These are phyloP conservation scores for Gymnothorax javanicus DNA, from an alignment of 2,797 vertebrate species.

Conservation along the genomic window DNA sequence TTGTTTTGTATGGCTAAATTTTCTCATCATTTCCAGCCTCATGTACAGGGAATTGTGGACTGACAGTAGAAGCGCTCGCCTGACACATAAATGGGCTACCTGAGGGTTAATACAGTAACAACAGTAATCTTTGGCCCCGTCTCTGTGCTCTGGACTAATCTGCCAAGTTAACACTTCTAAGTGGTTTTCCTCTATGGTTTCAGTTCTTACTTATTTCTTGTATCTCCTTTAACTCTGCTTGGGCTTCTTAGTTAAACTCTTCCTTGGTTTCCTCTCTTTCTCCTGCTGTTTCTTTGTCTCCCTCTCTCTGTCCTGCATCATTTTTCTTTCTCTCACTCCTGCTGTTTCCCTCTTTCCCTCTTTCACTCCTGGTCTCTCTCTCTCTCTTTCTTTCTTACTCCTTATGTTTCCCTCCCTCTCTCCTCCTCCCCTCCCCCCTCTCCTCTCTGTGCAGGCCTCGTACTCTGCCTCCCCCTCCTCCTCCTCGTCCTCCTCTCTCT, in stretches of 20 bases:
- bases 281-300: slow-evolving; percentile 43
- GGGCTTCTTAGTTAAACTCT: slow-evolving; percentile 29
- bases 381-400: slow-evolving; percentile 35
- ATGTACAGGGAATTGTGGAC: not conserved
- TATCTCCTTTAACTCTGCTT: slow-evolving; percentile 38
- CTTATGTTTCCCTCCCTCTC: slow-evolving; percentile 55
- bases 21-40: not conserved
- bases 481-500: slow-evolving; percentile 93
- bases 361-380: slow-evolving; percentile 38
- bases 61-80: not conserved
- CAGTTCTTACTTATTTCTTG: slow-evolving; percentile 33
- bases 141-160: not conserved
- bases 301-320: slow-evolving; percentile 39
- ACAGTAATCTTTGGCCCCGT: not conserved
- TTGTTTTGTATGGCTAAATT: not conserved
- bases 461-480: slow-evolving; percentile 83
- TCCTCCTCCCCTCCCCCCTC: slow-evolving; percentile 13
- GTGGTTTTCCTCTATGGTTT: slow-evolving; percentile 35
- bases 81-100: not conserved
- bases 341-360: not conserved
- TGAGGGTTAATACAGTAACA: not conserved
- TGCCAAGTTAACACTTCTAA: slow-evolving; percentile 41
- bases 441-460: slow-evolving; percentile 79
- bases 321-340: slow-evolving; percentile 52
- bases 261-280: slow-evolving; percentile 56